phyloP scores from a whole-genome alignment of 2,113 vertebrate genomes.

The Dicerorhinus sumatrensis region DNA sequence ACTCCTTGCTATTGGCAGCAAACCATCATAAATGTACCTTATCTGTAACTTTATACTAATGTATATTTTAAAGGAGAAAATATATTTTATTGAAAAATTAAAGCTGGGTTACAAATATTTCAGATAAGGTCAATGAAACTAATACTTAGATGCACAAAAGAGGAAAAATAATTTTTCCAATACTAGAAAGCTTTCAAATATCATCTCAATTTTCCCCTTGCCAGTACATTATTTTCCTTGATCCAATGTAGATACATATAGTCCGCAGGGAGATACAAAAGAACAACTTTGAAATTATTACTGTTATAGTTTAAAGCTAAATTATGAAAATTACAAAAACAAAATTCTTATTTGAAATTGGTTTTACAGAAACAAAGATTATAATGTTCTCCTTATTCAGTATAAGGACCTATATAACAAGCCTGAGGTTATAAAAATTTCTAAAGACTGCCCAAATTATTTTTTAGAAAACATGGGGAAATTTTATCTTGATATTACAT shows the following conservation, averaged over 20 bases:
- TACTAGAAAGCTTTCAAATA: neutral
- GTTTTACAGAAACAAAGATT: neutral
- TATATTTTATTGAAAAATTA: neutral
- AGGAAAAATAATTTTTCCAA: neutral
- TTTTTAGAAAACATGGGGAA: neutral
- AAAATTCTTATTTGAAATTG: constrained; percentile 16
- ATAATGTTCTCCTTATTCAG: neutral
- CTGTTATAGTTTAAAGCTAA: neutral
- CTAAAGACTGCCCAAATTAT: neutral
- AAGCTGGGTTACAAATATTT: neutral
- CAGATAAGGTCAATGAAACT: neutral
- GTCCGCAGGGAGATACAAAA: neutral
- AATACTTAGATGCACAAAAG: neutral
- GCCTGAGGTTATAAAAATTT: neutral
- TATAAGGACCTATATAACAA: neutral
- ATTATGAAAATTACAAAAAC: neutral
- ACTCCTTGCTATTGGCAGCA: neutral
- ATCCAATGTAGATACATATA: neutral
- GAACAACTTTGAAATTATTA: neutral
- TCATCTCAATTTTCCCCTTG: neutral
- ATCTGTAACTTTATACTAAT: neutral
- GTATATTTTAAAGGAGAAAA: neutral
- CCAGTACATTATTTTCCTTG: neutral
- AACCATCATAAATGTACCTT: neutral
- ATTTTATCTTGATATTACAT: neutral